Conservation (phyloP, 2,113 vertebrate genomes). For the Condylura cristata region DNA sequence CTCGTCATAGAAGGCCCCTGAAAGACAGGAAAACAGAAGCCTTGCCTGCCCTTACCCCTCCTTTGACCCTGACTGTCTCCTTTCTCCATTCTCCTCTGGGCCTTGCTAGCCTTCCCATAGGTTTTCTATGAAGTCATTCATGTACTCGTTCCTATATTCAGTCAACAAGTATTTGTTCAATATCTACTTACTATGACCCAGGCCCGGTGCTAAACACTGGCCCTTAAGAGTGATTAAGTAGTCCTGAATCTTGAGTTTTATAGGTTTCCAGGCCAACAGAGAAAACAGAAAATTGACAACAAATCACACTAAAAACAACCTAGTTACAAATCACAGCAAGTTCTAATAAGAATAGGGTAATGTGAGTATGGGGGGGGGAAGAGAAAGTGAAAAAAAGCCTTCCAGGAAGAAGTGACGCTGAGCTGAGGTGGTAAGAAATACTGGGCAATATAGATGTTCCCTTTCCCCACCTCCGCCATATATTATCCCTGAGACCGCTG, state of each 20-base stretch:
- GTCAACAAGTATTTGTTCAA: background rate
- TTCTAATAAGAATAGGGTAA: background rate
- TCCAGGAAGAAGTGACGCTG: background rate
- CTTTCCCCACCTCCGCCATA: background rate
- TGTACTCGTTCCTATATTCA: background rate
- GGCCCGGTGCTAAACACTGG: background rate
- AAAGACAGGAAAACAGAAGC: background rate
- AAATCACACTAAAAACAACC: background rate
- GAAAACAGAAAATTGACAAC: background rate
- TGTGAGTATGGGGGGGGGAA: background rate
- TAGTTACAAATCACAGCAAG: background rate
- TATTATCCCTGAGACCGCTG: background rate
- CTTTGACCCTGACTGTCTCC: background rate
- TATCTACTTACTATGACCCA: conserved; percentile 40
- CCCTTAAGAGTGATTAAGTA: background rate
- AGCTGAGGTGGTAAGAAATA: background rate
- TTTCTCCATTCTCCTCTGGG: background rate
- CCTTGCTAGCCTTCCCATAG: background rate
- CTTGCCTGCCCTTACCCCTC: background rate
- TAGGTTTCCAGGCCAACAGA: background rate
- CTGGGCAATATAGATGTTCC: background rate
- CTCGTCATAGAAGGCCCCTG: background rate
- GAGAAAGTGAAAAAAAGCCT: background rate
- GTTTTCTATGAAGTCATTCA: background rate
- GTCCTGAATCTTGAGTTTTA: background rate